A percentile compares a stretch with the other conserved stretches of the same genome.
phyloP scores from a whole-genome alignment of 2,888 invertebrate genomes.

The Tinea semifulvella region DNA sequence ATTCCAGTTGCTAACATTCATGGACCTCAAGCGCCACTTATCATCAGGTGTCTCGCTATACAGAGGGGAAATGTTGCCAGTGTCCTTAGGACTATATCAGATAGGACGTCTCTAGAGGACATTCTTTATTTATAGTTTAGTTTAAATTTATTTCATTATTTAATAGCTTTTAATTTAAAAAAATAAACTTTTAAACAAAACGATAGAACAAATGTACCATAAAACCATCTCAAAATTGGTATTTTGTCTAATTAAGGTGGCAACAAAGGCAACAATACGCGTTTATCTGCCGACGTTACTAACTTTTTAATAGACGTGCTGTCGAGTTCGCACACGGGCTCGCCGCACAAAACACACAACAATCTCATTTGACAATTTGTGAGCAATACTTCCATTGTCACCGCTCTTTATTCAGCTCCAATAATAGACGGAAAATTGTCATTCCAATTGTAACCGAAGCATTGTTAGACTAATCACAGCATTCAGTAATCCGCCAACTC shows the following conservation, averaged over 20 bases:
- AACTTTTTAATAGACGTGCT: constrained; percentile 43
- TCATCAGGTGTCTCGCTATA: too few relatives aligned
- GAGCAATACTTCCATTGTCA: constrained; percentile 66
- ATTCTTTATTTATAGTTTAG: too few relatives aligned
- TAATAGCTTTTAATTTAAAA: neutral
- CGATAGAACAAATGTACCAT: constrained; percentile 2
- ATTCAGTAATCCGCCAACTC: constrained; percentile 47
- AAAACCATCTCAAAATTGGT: too few relatives aligned
- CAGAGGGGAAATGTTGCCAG: too few relatives aligned
- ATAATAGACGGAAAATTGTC: constrained; percentile 66
- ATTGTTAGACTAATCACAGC: constrained; percentile 63
- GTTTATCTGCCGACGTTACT: constrained; percentile 18
- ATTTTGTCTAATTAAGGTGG: neutral
- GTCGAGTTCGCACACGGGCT: constrained; percentile 33
- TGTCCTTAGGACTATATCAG: too few relatives aligned
- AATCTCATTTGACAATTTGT: constrained; percentile 67
- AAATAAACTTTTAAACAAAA: neutral
- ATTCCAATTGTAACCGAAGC: constrained; percentile 51
- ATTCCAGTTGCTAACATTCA: too few relatives aligned
- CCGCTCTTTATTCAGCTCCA: constrained; percentile 64
- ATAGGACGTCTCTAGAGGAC: too few relatives aligned
- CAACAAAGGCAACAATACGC: neutral
- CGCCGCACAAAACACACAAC: constrained; percentile 57
- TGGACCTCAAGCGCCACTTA: too few relatives aligned
- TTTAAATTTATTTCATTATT: too few relatives aligned